Base-by-base conservation (phyloP, 2,797 vertebrate species). In the Iguana delicatissima region DNA sequence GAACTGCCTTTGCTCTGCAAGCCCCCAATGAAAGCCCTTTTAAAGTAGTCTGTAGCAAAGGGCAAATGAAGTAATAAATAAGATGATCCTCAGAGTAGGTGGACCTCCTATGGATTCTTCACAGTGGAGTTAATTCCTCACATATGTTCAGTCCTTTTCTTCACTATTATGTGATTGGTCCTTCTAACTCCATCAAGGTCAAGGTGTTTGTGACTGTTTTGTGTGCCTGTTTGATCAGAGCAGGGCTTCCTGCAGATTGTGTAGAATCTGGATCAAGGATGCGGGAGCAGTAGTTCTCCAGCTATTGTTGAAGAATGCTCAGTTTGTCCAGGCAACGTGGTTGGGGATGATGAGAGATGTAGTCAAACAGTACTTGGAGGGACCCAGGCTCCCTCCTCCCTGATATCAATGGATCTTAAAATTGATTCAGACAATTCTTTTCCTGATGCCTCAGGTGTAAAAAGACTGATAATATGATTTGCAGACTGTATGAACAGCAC, bases 111-210 rank as follows among this genome's bases (percentile, higher is more conserved):
- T 29, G 64, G n/a, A 74, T 92, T 89, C 5, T 1, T 72, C 64
- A 14, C 57, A 52, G 0, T 9, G 7, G 84, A 89, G 89, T 84
- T 92, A 38, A 91, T 89, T 87, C 74, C 90, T 86, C 52, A 81
- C 77, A 84, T 91, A 84, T 76, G 67, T 52, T 81, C 76, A 38
- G 22, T 57, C 72, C 77, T 80, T 91, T 89, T 90, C 52, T 57
- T 79, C 1, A 0, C 35, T 22, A 64, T 86, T 89, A 22, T 5
- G n/a, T 1, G 67, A 26, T 69, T 32, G 35, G 72, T 22, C 88
- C 91, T 92, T 88, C 76, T 24, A 55, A 38, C 69, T 86, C 91
- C 35, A 35, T 4, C 2, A 6, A 1, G 24, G 29, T 90, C 92
- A 88, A 72, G 76, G 89, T 1, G 69, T 29, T 2, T 50, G n/a